Base-by-base conservation (phyloP, 2,888 invertebrate species). In the Eupithecia dodoneata region DNA sequence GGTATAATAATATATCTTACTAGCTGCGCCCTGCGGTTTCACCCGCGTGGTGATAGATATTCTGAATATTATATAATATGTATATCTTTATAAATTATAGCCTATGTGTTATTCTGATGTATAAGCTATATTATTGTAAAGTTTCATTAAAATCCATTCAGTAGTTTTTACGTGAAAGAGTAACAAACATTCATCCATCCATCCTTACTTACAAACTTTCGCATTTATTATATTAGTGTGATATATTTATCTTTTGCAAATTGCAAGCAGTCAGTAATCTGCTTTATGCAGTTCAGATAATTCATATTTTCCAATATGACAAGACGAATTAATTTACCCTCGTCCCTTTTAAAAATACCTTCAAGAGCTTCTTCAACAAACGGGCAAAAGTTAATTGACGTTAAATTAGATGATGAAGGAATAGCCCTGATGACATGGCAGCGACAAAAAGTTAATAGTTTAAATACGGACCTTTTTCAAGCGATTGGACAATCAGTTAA, bases 381-480 rank as follows among this genome's bases (percentile, higher is more conserved):
- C 63, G 42, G 70, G 2, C n/a, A 74, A 79, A 69, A 77, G 44
- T 63, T 82, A 44, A 71, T 85, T 30, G 79, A 81, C 6, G 15
- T 85, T 6, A 74, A 75, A 15, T 79, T 86, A 18, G 86, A 96
- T 81, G 93, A 95, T 70, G 95, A 96, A 83, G 97, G 97, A 6
- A 93, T 97, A 71, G 97, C 97, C 10, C 96, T 95, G 0, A 90
- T 98, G 70, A 96, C 96, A 0, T 93, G 98, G 95, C 96, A 96
- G 83, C 95, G 96, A 72, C 91, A 96, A n/a, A 97, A 98, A 4
- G 97, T 97, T 0, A 98, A 98, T 89, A 96, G 97, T 72, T 91
- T 98, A 4, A 97, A 97, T 86, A 89, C 96, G 69, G 97, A 97
- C 72, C 86, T 97, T n/a, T 83, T 97, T 15, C 92, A 92, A 47